These are phyloP conservation scores for Podilymbus podiceps DNA, from an alignment of 2,113 vertebrate species.

Conservation along the genomic window DNA sequence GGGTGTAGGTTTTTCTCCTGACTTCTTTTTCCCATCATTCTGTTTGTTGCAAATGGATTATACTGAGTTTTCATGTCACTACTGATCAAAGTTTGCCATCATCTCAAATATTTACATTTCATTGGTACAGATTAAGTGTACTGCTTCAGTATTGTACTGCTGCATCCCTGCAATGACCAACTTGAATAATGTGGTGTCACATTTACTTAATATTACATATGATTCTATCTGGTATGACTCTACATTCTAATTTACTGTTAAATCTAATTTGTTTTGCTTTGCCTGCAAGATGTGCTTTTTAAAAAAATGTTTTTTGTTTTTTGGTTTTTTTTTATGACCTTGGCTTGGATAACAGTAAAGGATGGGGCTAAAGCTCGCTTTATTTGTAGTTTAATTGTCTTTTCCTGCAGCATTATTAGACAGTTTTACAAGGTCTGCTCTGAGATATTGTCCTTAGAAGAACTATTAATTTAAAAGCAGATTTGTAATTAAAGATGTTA, in stretches of 20 bases:
- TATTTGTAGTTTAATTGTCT: constrained; percentile 14
- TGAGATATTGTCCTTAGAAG: not conserved
- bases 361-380: not conserved
- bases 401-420: not conserved
- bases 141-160: not conserved
- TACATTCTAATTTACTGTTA: not conserved
- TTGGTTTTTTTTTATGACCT: not conserved
- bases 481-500: constrained; percentile 37
- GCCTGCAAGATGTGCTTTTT: not conserved
- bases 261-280: constrained; percentile 2
- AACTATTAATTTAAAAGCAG: not conserved
- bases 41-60: not conserved
- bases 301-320: no score
- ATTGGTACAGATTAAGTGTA: not conserved
- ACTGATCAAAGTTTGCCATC: not conserved
- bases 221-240: not conserved
- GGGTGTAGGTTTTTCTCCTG: not conserved
- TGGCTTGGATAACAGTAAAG: not conserved
- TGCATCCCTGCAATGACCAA: not conserved
- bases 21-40: not conserved
- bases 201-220: not conserved
- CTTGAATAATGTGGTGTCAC: not conserved
- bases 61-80: not conserved
- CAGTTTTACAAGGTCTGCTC: not conserved
- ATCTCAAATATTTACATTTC: constrained; percentile 16